Evolutionary conservation across 2,113 vertebrate genomes (phyloP).

Genomic region (Taurulus bubalis): DNA sequence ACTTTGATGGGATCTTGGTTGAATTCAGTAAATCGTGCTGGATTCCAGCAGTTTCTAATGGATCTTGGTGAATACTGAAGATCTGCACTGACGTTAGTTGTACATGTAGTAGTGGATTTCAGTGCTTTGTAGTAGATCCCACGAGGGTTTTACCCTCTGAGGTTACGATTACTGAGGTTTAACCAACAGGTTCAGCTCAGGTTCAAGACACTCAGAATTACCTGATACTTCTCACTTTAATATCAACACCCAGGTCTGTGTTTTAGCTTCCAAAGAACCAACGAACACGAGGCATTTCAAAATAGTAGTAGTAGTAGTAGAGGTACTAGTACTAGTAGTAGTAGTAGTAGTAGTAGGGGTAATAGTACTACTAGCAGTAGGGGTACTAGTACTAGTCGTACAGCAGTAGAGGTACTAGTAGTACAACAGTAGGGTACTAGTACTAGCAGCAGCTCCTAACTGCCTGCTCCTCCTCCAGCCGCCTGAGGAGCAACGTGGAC

Average conservation of each 20-base stretch:
- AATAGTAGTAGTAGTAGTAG: neutral
- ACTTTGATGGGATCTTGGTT: neutral
- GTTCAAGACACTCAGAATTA: slow-evolving; percentile 11
- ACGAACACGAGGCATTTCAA: neutral
- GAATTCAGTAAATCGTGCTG: neutral
- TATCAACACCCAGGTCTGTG: neutral
- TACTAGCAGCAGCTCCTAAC: neutral
- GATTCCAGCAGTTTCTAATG: neutral
- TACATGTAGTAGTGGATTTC: neutral
- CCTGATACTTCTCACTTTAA: neutral
- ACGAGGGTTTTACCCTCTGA: neutral
- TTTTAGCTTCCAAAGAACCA: neutral
- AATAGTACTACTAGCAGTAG: neutral
- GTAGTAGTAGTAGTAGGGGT: neutral
- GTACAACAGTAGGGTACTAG: neutral
- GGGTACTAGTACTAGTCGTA: neutral
- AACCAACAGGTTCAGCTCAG: slow-evolving; percentile 13
- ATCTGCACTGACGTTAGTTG: neutral
- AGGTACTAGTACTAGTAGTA: neutral
- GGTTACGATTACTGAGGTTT: slow-evolving; percentile 38
- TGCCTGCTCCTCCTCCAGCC: slow-evolving; percentile 58
- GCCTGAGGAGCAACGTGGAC: slow-evolving; percentile 87
- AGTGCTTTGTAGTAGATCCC: neutral
- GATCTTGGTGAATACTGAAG: neutral
- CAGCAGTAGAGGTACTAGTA: neutral